A percentile compares a stretch with the other conserved stretches of the same genome.
Evolutionary conservation across 2,888 invertebrate species (phyloP).

Genomic region (Physocephala rufipes): DNA sequence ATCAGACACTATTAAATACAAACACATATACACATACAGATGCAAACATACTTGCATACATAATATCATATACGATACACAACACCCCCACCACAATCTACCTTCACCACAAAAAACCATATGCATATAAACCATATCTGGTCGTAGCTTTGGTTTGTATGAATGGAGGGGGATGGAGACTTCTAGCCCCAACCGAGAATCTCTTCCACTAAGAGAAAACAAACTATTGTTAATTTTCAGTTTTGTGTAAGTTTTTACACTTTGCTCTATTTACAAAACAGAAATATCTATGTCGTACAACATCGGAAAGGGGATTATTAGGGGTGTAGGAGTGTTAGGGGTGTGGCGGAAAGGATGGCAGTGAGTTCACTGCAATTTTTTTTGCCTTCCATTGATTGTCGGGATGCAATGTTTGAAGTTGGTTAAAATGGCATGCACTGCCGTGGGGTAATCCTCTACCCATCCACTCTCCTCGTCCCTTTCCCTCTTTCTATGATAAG

Average conservation of each 20-base stretch:
- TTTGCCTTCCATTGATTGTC: not conserved
- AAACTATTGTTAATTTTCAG: not conserved
- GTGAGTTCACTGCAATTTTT: not conserved
- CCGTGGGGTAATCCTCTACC: too few species aligned
- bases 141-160: not conserved
- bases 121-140: not conserved
- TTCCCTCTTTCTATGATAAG: not conserved
- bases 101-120: too few species aligned
- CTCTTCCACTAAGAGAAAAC: not conserved
- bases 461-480: too few species aligned
- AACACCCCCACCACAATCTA: not conserved
- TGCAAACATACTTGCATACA: conserved; percentile 3
- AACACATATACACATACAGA: conserved; percentile 1
- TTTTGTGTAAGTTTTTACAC: not conserved
- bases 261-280: not conserved
- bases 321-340: not conserved
- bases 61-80: not conserved
- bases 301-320: not conserved
- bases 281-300: not conserved
- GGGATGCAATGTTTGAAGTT: conserved; percentile 21
- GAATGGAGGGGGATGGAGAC: too few species aligned
- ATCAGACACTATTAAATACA: not conserved
- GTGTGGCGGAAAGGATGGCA: not conserved
- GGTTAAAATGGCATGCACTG: conserved; percentile 27
- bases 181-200: not conserved